These are phyloP conservation scores for Patella depressa DNA, from an alignment of 2,888 invertebrate species.

Conservation along the genomic window DNA sequence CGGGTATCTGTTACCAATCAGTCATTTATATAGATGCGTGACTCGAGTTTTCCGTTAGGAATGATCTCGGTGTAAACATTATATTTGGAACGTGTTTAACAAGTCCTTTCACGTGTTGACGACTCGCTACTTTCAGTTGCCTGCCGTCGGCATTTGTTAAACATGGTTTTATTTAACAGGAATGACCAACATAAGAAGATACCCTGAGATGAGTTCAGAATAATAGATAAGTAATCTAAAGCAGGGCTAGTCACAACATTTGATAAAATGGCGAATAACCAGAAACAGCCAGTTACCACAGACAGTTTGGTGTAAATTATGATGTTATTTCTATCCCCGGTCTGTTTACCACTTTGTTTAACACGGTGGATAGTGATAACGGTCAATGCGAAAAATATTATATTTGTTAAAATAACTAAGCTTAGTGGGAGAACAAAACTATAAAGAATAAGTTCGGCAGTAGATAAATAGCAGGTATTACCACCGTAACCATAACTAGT, in stretches of 20 bases:
- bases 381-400: constrained; percentile 41
- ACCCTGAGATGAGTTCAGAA: constrained; percentile 47
- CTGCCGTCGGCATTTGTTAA: not conserved
- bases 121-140: too few species aligned
- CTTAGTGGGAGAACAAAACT: constrained; percentile 45
- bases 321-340: constrained; percentile 33
- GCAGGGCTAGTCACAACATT: constrained; percentile 30
- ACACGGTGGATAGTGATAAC: constrained; percentile 35
- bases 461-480: constrained; percentile 33
- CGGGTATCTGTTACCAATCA: too few species aligned
- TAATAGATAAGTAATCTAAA: constrained; percentile 40
- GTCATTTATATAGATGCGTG: too few species aligned
- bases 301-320: constrained; percentile 45
- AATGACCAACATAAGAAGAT: constrained; percentile 46
- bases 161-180: constrained; percentile 39
- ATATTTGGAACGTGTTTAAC: too few species aligned
- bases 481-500: constrained; percentile 35
- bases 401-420: constrained; percentile 40
- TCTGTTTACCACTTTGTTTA: constrained; percentile 15
- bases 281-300: constrained; percentile 46
- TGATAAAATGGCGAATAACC: constrained; percentile 47
- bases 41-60: too few species aligned
- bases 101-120: too few species aligned
- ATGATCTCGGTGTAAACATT: too few species aligned
- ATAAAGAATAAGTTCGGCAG: constrained; percentile 25